phyloP scores from a whole-genome alignment of 2,888 invertebrate genomes.

The Trachelus troglodyta region DNA sequence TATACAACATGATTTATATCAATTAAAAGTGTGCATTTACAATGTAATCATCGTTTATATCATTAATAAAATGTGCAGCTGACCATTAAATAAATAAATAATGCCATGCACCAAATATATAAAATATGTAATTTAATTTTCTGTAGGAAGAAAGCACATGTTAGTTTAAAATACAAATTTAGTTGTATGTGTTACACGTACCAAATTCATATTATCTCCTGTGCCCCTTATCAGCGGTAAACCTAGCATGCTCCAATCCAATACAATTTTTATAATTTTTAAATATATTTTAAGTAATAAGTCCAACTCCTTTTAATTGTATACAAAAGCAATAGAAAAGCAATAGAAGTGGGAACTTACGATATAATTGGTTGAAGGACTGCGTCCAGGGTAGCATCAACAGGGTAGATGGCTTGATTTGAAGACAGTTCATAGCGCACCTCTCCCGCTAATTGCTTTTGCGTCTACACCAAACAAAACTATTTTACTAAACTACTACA shows the following conservation, averaged over 20 bases:
- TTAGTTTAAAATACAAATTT: background rate
- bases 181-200: background rate
- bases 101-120: background rate
- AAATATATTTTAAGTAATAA: background rate
- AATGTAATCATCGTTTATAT: background rate
- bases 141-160: background rate
- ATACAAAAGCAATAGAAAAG: conserved; percentile 19
- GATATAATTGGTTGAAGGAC: conserved; percentile 65
- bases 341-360: conserved; percentile 54
- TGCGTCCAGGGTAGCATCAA: conserved; percentile 63
- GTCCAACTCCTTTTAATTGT: background rate
- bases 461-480: conserved; percentile 63
- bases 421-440: conserved; percentile 63
- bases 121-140: background rate
- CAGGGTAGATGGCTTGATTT: conserved; percentile 61
- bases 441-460: conserved; percentile 63
- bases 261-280: background rate
- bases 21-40: background rate
- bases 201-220: background rate
- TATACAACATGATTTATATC: background rate
- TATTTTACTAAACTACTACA: conserved; percentile 49
- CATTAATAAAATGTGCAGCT: background rate
- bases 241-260: background rate
- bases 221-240: background rate
- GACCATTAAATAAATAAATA: background rate